A percentile compares a stretch with the other conserved stretches of the same genome.
These are phyloP conservation scores for Mythimna pallens DNA, from an alignment of 2,888 invertebrate species.

Conservation along the genomic window DNA sequence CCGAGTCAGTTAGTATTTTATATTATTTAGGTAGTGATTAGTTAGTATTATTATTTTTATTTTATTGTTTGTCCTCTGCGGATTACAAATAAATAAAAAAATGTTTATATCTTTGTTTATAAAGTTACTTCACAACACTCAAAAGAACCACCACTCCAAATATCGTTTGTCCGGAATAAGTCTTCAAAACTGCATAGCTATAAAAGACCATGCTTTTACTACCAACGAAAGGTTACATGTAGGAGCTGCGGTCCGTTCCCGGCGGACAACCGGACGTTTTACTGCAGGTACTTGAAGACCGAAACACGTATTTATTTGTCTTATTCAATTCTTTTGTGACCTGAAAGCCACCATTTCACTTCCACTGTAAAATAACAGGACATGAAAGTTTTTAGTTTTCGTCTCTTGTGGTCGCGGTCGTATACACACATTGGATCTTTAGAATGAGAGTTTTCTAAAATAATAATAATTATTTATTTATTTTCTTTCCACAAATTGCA, in stretches of 20 bases:
- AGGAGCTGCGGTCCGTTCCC: conserved; percentile 34
- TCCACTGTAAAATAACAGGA: conserved; percentile 15
- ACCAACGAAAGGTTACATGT: conserved; percentile 51
- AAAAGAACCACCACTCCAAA: neutral
- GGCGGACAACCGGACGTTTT: conserved; percentile 42
- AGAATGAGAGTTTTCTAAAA: no score
- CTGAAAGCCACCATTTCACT: conserved; percentile 20
- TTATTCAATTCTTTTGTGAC: conserved; percentile 39
- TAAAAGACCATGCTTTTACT: conserved; percentile 64
- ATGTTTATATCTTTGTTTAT: no score
- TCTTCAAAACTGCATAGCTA: conserved; percentile 57
- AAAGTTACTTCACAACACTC: no score
- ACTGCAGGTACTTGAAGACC: conserved; percentile 33
- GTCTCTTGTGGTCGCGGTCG: neutral
- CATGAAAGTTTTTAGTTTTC: conserved; percentile 1
- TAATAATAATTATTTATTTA: no score
- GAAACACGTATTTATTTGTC: conserved; percentile 50
- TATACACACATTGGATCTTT: no score
- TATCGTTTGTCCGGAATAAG: conserved; percentile 46
- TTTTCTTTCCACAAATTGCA: no score
- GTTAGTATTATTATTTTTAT: no score
- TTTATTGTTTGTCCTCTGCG: no score
- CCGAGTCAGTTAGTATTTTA: no score
- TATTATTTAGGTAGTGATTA: no score
- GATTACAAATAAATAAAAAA: no score